Evolutionary conservation across 64 coral and sea anemone species (phyloP).

Genomic region (Montipora capricornis): DNA sequence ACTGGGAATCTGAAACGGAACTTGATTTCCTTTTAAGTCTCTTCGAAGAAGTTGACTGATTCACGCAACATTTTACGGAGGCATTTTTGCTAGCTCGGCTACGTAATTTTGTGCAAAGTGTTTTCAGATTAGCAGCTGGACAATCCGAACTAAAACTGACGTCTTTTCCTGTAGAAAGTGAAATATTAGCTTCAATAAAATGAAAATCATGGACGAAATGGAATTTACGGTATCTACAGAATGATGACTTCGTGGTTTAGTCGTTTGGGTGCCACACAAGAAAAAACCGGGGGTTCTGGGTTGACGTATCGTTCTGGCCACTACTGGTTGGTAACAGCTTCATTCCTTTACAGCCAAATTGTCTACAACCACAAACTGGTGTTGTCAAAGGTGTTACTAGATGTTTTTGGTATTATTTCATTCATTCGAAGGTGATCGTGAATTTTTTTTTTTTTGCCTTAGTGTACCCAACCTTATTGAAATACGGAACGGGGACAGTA

Average conservation of each 20-base stretch:
- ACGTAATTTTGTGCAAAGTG: slow-evolving; percentile 85
- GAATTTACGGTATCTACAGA: too few species aligned
- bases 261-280: too few species aligned
- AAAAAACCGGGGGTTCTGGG: too few species aligned
- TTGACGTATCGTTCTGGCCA: background rate
- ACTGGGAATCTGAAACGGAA: background rate
- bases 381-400: too few species aligned
- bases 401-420: too few species aligned
- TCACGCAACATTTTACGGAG: slow-evolving; percentile 44
- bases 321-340: background rate
- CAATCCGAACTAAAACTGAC: slow-evolving; percentile 72
- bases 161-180: slow-evolving; percentile 82
- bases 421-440: too few species aligned
- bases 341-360: background rate
- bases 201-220: background rate
- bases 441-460: too few species aligned
- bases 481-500: too few species aligned
- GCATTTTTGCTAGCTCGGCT: slow-evolving; percentile 33
- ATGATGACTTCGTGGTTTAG: too few species aligned
- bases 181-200: background rate
- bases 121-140: slow-evolving; percentile 77
- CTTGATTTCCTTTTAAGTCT: slow-evolving; percentile 7
- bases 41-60: background rate
- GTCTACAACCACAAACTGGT: too few species aligned
- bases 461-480: too few species aligned